Conservation (phyloP, 2,113 vertebrate species). For the Chionomys nivalis region DNA sequence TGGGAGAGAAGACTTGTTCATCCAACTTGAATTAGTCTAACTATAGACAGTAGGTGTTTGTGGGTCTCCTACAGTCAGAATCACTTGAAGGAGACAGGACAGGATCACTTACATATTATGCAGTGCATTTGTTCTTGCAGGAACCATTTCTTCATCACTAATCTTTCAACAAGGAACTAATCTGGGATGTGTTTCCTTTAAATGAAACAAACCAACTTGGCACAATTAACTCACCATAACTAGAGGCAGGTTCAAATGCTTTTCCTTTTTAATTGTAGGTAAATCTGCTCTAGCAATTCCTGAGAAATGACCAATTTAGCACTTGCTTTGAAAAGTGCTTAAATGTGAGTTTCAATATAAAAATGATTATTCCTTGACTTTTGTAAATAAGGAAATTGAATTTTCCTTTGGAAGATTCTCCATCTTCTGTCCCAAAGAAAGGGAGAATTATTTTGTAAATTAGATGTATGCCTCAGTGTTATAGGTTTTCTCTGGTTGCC, state of each 20-base stretch:
- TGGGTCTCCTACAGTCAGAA: slow-evolving; percentile 44
- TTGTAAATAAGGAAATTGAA: slow-evolving; percentile 69
- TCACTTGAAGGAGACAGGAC: slow-evolving; percentile 48
- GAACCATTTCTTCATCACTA: slow-evolving; percentile 61
- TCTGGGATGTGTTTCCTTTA: slow-evolving; percentile 55
- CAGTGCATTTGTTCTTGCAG: slow-evolving; percentile 55
- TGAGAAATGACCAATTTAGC: slow-evolving; percentile 73
- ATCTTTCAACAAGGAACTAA: slow-evolving; percentile 65
- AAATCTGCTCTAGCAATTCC: slow-evolving; percentile 69
- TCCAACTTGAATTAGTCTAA: slow-evolving; percentile 38
- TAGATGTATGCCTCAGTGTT: slow-evolving; percentile 57
- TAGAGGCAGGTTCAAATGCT: slow-evolving; percentile 64
- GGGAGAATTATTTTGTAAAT: slow-evolving; percentile 63
- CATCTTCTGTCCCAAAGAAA: slow-evolving; percentile 65
- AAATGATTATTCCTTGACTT: slow-evolving; percentile 65
- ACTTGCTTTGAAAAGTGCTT: slow-evolving; percentile 65
- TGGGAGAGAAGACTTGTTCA: slow-evolving; percentile 38
- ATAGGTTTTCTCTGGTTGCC: slow-evolving; percentile 53
- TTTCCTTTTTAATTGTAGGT: slow-evolving; percentile 65
- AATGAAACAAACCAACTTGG: slow-evolving; percentile 63
- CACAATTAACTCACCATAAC: slow-evolving; percentile 75
- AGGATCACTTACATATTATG: slow-evolving; percentile 62
- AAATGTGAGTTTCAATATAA: slow-evolving; percentile 68
- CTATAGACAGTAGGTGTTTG: slow-evolving; percentile 53
- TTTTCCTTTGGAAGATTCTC: slow-evolving; percentile 59